Evolutionary conservation across 1,140 invertebrate genomes (phyloP).

Genomic region (Doryteuthis pealeii): DNA sequence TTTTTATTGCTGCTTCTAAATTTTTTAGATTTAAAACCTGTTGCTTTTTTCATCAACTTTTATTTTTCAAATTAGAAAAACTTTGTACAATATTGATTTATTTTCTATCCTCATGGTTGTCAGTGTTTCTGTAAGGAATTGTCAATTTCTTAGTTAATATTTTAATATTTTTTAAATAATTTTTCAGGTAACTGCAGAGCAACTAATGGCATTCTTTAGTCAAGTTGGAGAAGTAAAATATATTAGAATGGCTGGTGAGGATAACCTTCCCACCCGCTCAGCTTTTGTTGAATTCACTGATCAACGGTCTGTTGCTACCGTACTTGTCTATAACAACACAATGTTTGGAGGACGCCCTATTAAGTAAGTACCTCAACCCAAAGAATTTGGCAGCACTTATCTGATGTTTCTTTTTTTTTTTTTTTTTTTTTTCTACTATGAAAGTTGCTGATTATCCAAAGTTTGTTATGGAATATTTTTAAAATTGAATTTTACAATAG

Average conservation of each 20-base stretch:
- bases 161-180: conserved; percentile 16
- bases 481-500: no score
- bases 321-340: conserved; percentile 80
- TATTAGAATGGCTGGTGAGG: conserved; percentile 83
- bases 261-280: conserved; percentile 72
- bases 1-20: no score
- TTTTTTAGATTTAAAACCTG: no score
- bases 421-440: no score
- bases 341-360: conserved; percentile 68
- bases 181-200: conserved; percentile 48
- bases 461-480: no score
- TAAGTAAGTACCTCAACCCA: conserved; percentile 58
- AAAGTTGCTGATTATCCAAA: no score
- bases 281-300: conserved; percentile 93
- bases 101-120: no score
- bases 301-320: conserved; percentile 83
- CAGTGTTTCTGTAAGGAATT: no score
- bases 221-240: conserved; percentile 94
- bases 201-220: conserved; percentile 79
- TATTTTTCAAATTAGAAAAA: no score
- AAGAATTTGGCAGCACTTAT: not conserved
- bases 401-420: no score
- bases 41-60: no score
- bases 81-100: no score
- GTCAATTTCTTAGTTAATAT: not conserved